Base-by-base conservation (phyloP, 2,888 invertebrate species). In the Azorinus chamasolen region DNA sequence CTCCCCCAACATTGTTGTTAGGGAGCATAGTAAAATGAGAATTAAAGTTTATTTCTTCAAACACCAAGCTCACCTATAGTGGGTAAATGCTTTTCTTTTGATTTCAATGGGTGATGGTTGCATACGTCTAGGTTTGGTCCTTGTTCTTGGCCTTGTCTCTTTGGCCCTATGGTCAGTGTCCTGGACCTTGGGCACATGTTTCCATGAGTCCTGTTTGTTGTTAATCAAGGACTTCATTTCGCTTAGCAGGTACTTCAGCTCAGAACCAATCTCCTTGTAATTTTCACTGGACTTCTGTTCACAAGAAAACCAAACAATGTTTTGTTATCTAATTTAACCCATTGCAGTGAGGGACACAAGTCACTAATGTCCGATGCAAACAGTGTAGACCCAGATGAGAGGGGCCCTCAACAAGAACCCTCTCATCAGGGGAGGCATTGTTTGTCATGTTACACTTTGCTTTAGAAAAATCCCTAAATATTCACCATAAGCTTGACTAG, bases 161-260 rank as follows among this genome's bases (percentile, higher is more conserved):
- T 20, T n/a, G 18, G 50, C 5, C 24, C 50, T 20, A 24, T 27
- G n/a, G 10, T 8, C 10, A 24, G 46, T 16, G 14, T 8, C 10
- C 32, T 18, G 45, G n/a, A n/a, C 32, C 16, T 10, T 32, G 18
- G 27, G 45, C 12, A 32, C 46, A 14, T 59, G 45, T 20, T 32
- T 54, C 20, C 10, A 37, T 22, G 51, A 51, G 22, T 84, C 80
- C 45, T 81, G 79, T 32, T 84, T 85, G 20, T 84, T 85, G 20
- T 80, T 57, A n/a, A 90, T 83, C 53, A 90, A 66, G 25, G 70
- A 63, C 55, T 84, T 80, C 88, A 90, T 89, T 63, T 90, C 89
- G 16, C 64, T 72, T 50, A 90, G 72, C 27, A 90, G 64, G 8
- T 69, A 66, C 55, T 87, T 89, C 70, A 90, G 62, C 46, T 90